A percentile compares a stretch with the other conserved stretches of the same genome.
These are phyloP conservation scores for Alviniconcha strummeri DNA, from an alignment of 2,888 invertebrate species.

Conservation along the genomic window DNA sequence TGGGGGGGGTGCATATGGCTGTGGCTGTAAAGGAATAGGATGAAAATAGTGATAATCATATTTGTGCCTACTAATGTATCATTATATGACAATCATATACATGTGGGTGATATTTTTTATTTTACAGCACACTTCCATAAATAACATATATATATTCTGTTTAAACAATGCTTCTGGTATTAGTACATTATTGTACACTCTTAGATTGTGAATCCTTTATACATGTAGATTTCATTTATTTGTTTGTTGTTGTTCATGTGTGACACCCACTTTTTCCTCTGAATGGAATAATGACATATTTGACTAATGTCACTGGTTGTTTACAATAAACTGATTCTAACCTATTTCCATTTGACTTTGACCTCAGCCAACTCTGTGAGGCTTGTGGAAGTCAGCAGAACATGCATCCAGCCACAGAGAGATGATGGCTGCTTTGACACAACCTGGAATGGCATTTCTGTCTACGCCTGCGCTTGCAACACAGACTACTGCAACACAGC, in stretches of 20 bases:
- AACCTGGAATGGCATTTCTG: conserved; percentile 10
- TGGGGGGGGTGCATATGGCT: no score
- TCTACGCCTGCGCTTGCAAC: conserved; percentile 33
- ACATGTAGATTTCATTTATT: background rate
- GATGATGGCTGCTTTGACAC: conserved; percentile 31
- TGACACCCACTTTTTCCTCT: background rate
- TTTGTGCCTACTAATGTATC: no score
- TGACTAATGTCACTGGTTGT: background rate
- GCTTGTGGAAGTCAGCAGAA: conserved; percentile 30
- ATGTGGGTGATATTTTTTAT: no score
- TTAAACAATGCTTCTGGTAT: no score
- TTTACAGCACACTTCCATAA: no score
- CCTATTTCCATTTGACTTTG: background rate
- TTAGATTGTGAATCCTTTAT: background rate
- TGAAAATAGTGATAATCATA: no score
- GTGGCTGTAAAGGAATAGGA: no score
- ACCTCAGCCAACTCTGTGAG: conserved; percentile 28
- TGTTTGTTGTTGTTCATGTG: background rate
- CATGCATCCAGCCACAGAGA: conserved; percentile 8
- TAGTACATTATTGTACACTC: background rate
- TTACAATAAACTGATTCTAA: background rate
- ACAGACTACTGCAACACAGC: conserved; percentile 33
- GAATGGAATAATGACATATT: background rate
- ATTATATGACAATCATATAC: no score
- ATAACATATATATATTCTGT: no score